These are phyloP conservation scores for Herminia tarsipennalis DNA, from an alignment of 2,888 invertebrate genomes.

Conservation along the genomic window DNA sequence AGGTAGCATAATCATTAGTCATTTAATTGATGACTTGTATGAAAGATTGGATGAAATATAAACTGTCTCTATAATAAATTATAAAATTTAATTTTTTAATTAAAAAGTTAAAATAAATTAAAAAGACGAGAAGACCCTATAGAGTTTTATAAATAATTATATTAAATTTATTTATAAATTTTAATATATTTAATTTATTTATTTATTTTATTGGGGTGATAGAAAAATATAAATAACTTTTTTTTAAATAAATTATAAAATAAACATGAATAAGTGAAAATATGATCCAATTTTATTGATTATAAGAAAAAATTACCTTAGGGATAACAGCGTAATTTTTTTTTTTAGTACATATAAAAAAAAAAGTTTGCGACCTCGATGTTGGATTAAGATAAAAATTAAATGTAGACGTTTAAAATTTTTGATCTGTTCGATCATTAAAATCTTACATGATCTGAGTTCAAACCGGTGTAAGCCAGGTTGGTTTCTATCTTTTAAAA, in stretches of 20 bases:
- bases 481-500: conserved; percentile 92
- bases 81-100: conserved; percentile 79
- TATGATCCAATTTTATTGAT: conserved; percentile 86
- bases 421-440: conserved; percentile 93
- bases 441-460: conserved; percentile 95
- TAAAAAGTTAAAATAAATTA: conserved; percentile 88
- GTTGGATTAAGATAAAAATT: conserved; percentile 92
- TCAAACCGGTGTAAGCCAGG: conserved; percentile 94
- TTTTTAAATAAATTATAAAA: conserved; percentile 60
- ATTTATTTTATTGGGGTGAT: conserved; percentile 88
- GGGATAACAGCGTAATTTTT: conserved; percentile 94
- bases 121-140: conserved; percentile 93
- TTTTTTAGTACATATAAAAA: conserved; percentile 90
- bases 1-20: conserved; percentile 92
- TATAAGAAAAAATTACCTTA: conserved; percentile 91
- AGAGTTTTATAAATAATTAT: conserved; percentile 86
- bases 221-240: conserved; percentile 86
- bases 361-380: conserved; percentile 94
- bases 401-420: conserved; percentile 88
- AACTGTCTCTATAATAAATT: conserved; percentile 79
- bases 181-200: conserved; percentile 54
- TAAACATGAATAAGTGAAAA: conserved; percentile 69
- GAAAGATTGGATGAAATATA: conserved; percentile 89
- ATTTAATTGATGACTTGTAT: conserved; percentile 92
- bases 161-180: conserved; percentile 65